Percentiles rank a stretch among this genome's conserved stretches.
Conservation (phyloP, 2,888 invertebrate species). For the Ptychoptera contaminata region DNA sequence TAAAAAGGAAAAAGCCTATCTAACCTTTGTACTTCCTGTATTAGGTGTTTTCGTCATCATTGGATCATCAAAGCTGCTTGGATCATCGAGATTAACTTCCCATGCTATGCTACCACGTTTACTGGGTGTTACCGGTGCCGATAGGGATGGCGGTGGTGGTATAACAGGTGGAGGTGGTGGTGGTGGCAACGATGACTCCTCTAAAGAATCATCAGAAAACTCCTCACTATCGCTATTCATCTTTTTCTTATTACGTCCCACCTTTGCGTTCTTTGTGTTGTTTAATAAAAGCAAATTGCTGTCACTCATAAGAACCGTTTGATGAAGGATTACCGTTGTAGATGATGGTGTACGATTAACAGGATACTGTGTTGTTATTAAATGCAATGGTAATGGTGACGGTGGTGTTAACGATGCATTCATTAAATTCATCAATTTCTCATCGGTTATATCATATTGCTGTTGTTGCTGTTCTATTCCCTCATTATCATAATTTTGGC, state of each 20-base stretch:
- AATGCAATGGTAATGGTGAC: background rate
- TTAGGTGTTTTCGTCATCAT: conserved; percentile 35
- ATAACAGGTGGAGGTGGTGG: conserved; percentile 33
- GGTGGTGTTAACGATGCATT: conserved; percentile 2
- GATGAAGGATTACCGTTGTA: too few relatives aligned
- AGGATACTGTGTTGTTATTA: background rate
- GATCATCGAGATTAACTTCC: conserved; percentile 66
- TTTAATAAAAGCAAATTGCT: background rate
- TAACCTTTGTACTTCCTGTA: conserved; percentile 43
- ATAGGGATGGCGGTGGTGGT: conserved; percentile 29
- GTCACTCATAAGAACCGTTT: too few relatives aligned
- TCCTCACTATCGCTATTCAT: conserved; percentile 33
- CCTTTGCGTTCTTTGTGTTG: conserved; percentile 6
- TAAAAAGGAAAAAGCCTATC: conserved; percentile 11
- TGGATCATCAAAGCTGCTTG: conserved; percentile 33
- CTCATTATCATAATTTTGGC: conserved; percentile 25
- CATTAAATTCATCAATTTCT: background rate
- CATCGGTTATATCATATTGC: conserved; percentile 9
- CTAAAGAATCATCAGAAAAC: conserved; percentile 73
- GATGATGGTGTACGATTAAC: too few relatives aligned
- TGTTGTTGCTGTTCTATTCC: conserved; percentile 11
- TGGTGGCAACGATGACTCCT: conserved; percentile 51
- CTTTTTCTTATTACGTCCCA: conserved; percentile 6
- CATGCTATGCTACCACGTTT: conserved; percentile 74
- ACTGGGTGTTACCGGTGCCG: conserved; percentile 39